Evolutionary conservation across 2,113 vertebrate species (phyloP), one percentile per base, ranked within the genome.

Genomic region (Triplophysa tibetana): DNA sequence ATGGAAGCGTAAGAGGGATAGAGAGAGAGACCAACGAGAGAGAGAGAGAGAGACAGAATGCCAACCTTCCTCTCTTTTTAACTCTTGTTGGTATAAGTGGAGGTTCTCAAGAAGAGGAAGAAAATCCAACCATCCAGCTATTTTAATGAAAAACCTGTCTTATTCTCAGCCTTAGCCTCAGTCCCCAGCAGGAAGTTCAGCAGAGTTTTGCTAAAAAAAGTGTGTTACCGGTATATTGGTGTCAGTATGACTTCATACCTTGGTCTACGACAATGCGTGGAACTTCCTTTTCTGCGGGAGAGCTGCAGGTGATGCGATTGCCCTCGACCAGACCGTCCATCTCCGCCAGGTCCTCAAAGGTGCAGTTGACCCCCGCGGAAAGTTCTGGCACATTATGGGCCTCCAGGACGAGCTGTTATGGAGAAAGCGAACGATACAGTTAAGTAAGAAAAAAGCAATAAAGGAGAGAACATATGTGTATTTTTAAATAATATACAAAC

Each of bases 331-430:
- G 83, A 14, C 98, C 98, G 21, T 96, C 95, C 94, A 97, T 98
- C 91, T 99, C 97, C 0, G 97, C 96, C 78, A 99, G 92, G 87
- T 98, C 96, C 85, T 99, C 94, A 1, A 99, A 99, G 67, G 96
- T 94, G 81, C 98, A 99, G 88, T 97, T 99, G 82, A 99, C 98
- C 0, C 98, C 98, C 0, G 96, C 96, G 13, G 97, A 96, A 69
- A 99, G 93, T 87, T 99, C 98, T 0, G 98, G 98, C 26, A 99
- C 98, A 0, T 99, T 99, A 87, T 99, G 96, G 4, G 98, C 97
- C 88, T 99, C 96, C 84, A 99, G 85, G 61, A 98, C 93, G 86
- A 99, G 88, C 98, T 99, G 93, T 33, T 83, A 88, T 19, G 0
- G 23, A 54, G 60, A 77, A 24, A 85, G 0, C 24, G 62, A 29